These are phyloP conservation scores for Andrena hattorfiana DNA, from an alignment of 2,888 invertebrate genomes.

Conservation along the genomic window DNA sequence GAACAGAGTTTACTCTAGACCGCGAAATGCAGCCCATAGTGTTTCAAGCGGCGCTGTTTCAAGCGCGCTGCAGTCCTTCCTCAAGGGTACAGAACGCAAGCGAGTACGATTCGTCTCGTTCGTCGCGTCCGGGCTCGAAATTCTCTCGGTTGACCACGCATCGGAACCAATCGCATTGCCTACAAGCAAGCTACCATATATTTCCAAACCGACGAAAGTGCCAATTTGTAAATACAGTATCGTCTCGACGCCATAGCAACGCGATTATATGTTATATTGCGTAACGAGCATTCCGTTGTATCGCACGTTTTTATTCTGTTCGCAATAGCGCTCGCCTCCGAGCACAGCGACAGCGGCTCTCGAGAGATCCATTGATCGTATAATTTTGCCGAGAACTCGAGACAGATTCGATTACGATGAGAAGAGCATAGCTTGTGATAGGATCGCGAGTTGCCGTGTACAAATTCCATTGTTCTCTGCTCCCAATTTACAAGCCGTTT, in stretches of 20 bases:
- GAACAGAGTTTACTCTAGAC: background rate
- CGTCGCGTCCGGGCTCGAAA: slow-evolving; percentile 29
- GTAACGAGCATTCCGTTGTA: slow-evolving; percentile 50
- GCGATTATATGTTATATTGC: slow-evolving; percentile 38
- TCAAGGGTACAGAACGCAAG: background rate
- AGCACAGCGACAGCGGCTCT: background rate
- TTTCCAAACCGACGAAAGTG: slow-evolving; percentile 60
- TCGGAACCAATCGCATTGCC: slow-evolving; percentile 62
- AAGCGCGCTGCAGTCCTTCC: background rate
- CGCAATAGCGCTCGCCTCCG: slow-evolving; percentile 31
- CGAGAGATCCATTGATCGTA: background rate
- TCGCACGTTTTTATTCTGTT: slow-evolving; percentile 51
- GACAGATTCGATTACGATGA: slow-evolving; percentile 12
- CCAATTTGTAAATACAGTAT: slow-evolving; percentile 68
- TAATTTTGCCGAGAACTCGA: slow-evolving; percentile 5
- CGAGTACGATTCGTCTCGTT: slow-evolving; percentile 10
- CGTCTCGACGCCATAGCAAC: slow-evolving; percentile 43
- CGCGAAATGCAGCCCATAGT: background rate
- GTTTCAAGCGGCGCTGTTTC: background rate
- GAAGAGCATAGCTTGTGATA: background rate
- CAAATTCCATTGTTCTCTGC: slow-evolving; percentile 37
- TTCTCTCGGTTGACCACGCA: slow-evolving; percentile 69
- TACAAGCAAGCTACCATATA: slow-evolving; percentile 7
- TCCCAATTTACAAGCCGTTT: background rate
- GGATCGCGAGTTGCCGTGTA: slow-evolving; percentile 35